Conservation (phyloP, 1,140 invertebrate species). For the Branchinecta lindahli region DNA sequence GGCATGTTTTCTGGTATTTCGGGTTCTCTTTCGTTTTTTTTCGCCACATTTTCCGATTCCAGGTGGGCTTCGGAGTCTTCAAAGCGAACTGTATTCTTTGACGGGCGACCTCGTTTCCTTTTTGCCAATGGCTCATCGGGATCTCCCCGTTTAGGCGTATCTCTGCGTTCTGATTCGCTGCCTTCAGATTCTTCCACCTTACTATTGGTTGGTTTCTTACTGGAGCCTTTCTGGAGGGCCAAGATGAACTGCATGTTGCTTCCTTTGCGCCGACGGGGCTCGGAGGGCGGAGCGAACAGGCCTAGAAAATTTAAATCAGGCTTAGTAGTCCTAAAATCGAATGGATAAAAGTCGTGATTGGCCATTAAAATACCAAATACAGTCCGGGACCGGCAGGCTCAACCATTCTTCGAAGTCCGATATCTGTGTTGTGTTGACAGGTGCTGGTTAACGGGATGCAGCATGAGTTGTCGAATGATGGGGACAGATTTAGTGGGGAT, state of each 20-base stretch:
- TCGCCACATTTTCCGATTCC: neutral
- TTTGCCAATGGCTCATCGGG: neutral
- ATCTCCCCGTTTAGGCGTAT: neutral
- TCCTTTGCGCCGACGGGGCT: neutral
- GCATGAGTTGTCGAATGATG: too few relatives aligned
- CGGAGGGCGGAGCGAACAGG: neutral
- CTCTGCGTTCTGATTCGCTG: neutral
- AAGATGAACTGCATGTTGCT: neutral
- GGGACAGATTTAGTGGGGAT: too few relatives aligned
- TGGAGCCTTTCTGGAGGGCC: neutral
- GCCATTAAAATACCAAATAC: too few relatives aligned
- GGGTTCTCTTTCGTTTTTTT: neutral
- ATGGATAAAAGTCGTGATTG: too few relatives aligned
- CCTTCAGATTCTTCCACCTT: neutral
- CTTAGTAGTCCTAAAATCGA: too few relatives aligned
- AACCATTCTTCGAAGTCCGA: too few relatives aligned
- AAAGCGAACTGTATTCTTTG: neutral
- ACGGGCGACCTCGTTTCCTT: neutral
- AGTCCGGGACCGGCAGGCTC: too few relatives aligned
- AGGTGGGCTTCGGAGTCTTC: neutral
- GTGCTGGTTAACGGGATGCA: too few relatives aligned
- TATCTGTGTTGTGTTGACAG: too few relatives aligned
- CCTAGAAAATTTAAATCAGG: neutral
- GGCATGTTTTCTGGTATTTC: too few relatives aligned
- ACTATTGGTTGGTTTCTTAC: neutral